Base-by-base conservation (phyloP, 2,888 invertebrate genomes). In the Agrochola litura region DNA sequence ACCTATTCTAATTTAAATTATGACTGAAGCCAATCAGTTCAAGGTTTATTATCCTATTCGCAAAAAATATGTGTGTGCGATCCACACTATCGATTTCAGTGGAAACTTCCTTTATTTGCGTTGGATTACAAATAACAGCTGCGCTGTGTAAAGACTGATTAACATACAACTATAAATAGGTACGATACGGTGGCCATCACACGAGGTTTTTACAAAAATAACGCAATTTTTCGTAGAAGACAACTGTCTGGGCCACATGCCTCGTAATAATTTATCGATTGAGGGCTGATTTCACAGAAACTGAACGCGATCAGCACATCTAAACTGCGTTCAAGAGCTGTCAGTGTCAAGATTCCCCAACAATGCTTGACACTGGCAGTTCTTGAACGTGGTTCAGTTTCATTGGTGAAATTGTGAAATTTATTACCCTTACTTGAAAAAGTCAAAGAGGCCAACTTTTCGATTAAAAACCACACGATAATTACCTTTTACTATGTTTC, bases 91-190 rank as follows among this genome's bases (percentile, higher is more conserved):
- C 69, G 63, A 71, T 60, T 67, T 49, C 69, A 60, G 43, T 74
- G 85, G 82, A 82, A 81, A 82, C 78, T 84, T 84, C 84, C 77
- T 61, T 54, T 30, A 66, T 74, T 70, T 77, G 76, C 77, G 56
- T 73, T 61, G 70, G 58, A 73, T 73, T 56, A 56, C 74, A 66
- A 79, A 79, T 73, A 86, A 80, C 79, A 79, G 73, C 75, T 61
- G 75, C 58, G 65, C 37, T 80, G 22, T 77, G 69, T 63, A 30
- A 72, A 82, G n/a, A 77, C 69, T 75, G 81, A 80, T 83, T 80
- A 71, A 69, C 72, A 70, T 6, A 63, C 46, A 46, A 46, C 81
- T 84, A 77, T 71, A 67, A 75, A 81, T 83, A 46, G 14, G 46
- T 46, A 86, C 67, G 73, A 69, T 71, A 68, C 70, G 60, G 22